Conservation (phyloP, 2,113 vertebrate species). For the Oryzias curvinotus region DNA sequence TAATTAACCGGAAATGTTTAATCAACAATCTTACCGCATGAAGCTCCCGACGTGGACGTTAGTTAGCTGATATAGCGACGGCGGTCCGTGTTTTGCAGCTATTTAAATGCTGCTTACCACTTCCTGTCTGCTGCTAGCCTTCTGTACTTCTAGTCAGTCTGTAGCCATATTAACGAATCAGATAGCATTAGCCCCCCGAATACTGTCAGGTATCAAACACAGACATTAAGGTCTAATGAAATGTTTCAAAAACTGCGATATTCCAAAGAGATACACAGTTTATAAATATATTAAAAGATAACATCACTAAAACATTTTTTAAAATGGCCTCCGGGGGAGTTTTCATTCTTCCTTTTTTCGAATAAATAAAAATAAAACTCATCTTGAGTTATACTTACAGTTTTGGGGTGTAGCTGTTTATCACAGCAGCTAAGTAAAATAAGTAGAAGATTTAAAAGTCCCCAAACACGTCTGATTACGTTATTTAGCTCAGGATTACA, state of each 20-base stretch:
- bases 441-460: too few relatives aligned
- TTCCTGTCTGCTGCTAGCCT: slow-evolving; percentile 2
- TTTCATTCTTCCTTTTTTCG: neutral
- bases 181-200: neutral
- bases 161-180: too few relatives aligned
- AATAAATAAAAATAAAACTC: slow-evolving; percentile 18
- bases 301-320: slow-evolving; percentile 1
- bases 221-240: neutral
- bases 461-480: too few relatives aligned
- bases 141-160: too few relatives aligned
- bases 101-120: neutral
- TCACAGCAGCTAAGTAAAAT: too few relatives aligned
- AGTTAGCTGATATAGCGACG: too few relatives aligned
- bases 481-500: too few relatives aligned
- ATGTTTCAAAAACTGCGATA: neutral
- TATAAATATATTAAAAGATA: slow-evolving; percentile 1
- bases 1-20: too few relatives aligned
- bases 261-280: neutral
- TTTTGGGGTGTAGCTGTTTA: neutral
- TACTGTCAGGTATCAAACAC: neutral
- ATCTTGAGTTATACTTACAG: neutral
- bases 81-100: too few relatives aligned
- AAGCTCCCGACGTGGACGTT: too few relatives aligned
- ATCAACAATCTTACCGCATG: too few relatives aligned
- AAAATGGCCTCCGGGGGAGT: slow-evolving; percentile 17